These are phyloP conservation scores for Bathynomus jamesi DNA, from an alignment of 1,140 invertebrate species.

Conservation along the genomic window DNA sequence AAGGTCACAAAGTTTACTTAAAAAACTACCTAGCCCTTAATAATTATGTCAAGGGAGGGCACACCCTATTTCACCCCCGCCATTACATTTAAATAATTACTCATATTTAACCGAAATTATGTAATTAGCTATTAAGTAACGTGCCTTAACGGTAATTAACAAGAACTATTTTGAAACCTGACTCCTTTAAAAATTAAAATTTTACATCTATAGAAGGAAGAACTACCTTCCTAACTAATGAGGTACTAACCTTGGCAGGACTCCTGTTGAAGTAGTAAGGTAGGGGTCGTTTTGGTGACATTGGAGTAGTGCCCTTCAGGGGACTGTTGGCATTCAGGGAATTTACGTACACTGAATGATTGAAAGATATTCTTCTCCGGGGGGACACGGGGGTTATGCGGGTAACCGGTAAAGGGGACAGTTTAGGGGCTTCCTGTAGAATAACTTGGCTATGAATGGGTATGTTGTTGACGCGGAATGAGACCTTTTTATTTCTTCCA, in stretches of 20 bases:
- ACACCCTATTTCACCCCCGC: too few relatives aligned
- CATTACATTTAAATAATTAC: too few relatives aligned
- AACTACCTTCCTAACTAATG: too few relatives aligned
- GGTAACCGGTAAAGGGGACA: conserved; percentile 68
- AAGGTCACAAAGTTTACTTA: not conserved
- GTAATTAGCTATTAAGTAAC: too few relatives aligned
- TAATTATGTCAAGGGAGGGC: too few relatives aligned
- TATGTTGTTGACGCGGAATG: not conserved
- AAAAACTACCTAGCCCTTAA: too few relatives aligned
- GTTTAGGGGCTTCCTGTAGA: conserved; percentile 51
- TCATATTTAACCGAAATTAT: too few relatives aligned
- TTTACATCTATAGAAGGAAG: too few relatives aligned
- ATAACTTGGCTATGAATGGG: conserved; percentile 9
- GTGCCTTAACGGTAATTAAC: too few relatives aligned
- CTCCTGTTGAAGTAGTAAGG: conserved; percentile 81
- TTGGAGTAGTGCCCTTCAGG: conserved; percentile 42
- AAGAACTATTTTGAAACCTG: too few relatives aligned
- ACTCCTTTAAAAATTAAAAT: too few relatives aligned
- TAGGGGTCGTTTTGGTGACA: conserved; percentile 54
- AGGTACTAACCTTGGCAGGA: conserved; percentile 73
- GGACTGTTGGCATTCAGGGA: conserved; percentile 45
- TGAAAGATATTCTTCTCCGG: conserved; percentile 59
- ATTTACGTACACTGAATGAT: conserved; percentile 57
- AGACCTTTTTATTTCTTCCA: not conserved
- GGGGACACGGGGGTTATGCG: conserved; percentile 57